Evolutionary conservation across 2,888 invertebrate species (phyloP), one percentile per base, ranked within the genome.

Genomic region (Apoda limacodes): DNA sequence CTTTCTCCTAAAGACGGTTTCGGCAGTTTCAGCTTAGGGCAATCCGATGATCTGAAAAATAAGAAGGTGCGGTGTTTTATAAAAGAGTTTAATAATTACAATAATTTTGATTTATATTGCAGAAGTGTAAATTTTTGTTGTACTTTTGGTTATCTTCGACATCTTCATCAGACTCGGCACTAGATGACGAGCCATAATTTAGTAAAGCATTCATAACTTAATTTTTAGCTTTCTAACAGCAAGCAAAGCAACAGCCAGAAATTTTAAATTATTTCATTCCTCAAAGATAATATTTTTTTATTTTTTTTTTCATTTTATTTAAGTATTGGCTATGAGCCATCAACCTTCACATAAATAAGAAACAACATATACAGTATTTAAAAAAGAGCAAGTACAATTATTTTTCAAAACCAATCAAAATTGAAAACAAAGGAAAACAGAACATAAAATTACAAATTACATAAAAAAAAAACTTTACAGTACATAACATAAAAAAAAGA

Each of bases 121-220:
- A 20, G 21, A n/a, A n/a, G n/a, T n/a, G n/a, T n/a, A n/a, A n/a
- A n/a, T n/a, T n/a, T n/a, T n/a, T n/a, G n/a, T n/a, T 61, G 61
- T 55, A 81, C 81, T 50, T 71, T 55, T 66, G 71, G 20, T 68
- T 62, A 28, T 54, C 54, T 11, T 50, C 48, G 37, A 82, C 83
- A 42, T 76, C 70, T 25, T 76, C 81, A 22, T 83, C 84, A 3
- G 83, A 78, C 35, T 69, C 71, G 48, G 80, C 82, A 20, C 76
- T 67, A 22, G 58, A 56, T 22, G 67, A 70, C 26, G 76, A 60
- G 28, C 86, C 87, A 52, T 89, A 89, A 71, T 87, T 87, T 40
- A 89, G 83, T 44, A 89, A 69, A 52, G 88, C 88, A 66, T 85
- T 84, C 86, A 86, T 85, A 41, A 40, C 50, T n/a, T n/a, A n/a